A percentile compares a stretch with the other conserved stretches of the same genome.
These are phyloP conservation scores for Ellobius talpinus DNA, from an alignment of 2,113 vertebrate genomes.

Conservation along the genomic window DNA sequence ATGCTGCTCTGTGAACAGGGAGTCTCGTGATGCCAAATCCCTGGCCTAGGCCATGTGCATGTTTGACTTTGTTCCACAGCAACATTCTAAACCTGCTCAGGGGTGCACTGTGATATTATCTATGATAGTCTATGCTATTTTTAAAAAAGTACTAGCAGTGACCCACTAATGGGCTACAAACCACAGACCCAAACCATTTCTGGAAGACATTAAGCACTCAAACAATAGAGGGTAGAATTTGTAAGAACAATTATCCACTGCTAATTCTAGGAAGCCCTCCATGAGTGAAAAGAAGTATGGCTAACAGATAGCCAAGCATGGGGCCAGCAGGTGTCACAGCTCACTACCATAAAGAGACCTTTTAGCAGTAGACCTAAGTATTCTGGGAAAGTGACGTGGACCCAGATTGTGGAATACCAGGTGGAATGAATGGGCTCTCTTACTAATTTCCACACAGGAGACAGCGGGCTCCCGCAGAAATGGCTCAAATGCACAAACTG, in stretches of 20 bases:
- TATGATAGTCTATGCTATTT: not conserved
- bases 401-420: not conserved
- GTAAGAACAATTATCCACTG: not conserved
- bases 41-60: not conserved
- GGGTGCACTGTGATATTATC: not conserved
- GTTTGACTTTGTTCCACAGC: not conserved
- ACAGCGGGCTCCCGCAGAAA: not conserved
- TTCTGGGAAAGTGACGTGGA: not conserved
- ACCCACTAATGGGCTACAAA: not conserved
- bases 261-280: not conserved
- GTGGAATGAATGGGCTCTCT: not conserved
- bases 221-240: not conserved
- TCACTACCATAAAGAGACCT: not conserved
- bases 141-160: not conserved
- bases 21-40: not conserved
- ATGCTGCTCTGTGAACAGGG: not conserved
- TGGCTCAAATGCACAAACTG: not conserved
- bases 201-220: not conserved
- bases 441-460: not conserved
- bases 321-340: not conserved
- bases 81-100: not conserved
- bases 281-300: not conserved
- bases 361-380: not conserved
- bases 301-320: not conserved
- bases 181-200: not conserved